phyloP scores from a whole-genome alignment of 2,797 vertebrate species.

The Sebastes goodei region DNA sequence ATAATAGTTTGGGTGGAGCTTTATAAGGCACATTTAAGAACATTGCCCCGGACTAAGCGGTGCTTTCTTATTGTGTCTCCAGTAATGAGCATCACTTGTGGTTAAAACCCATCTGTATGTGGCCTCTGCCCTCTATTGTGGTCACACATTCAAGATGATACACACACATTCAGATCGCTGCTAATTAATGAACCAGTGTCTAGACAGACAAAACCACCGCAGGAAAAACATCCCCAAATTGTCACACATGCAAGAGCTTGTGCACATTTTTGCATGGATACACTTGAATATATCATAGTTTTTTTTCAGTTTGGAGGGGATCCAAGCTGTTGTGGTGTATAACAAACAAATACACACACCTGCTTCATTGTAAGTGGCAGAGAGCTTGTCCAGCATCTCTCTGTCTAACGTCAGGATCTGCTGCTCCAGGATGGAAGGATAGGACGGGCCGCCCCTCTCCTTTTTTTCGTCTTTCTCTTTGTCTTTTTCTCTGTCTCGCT shows the following conservation, averaged over 20 bases:
- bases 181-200: background rate
- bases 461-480: slow-evolving; percentile 86
- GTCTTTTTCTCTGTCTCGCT: slow-evolving; percentile 76
- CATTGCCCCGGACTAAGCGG: background rate
- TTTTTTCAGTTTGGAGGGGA: background rate
- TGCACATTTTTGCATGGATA: background rate
- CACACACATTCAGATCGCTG: background rate
- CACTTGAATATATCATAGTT: background rate
- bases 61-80: slow-evolving; percentile 4
- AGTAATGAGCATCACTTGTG: background rate
- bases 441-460: slow-evolving; percentile 83
- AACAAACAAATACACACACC: slow-evolving; percentile 75
- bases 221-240: background rate
- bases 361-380: slow-evolving; percentile 94
- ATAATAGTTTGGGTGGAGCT: slow-evolving; percentile 38
- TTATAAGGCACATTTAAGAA: slow-evolving; percentile 36
- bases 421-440: slow-evolving; percentile 93
- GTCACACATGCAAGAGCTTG: background rate
- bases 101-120: slow-evolving; percentile 8
- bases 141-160: background rate
- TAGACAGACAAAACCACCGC: background rate
- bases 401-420: slow-evolving; percentile 93
- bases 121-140: slow-evolving; percentile 1
- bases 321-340: background rate
- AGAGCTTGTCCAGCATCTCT: slow-evolving; percentile 94